phyloP scores from a whole-genome alignment of 2,888 invertebrate species.

The Cephus spinipes region DNA sequence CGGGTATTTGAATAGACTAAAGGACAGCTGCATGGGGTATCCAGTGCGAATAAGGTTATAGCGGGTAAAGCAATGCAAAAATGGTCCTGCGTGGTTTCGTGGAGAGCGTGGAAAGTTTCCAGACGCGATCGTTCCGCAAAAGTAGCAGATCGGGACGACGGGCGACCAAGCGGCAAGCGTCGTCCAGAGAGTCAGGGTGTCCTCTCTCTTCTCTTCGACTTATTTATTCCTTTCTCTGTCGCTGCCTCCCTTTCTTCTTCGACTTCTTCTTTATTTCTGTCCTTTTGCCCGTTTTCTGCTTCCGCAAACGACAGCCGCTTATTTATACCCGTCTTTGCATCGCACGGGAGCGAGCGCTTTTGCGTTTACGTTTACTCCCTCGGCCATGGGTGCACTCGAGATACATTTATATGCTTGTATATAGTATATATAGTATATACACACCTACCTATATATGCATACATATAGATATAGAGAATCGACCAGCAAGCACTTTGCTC shows the following conservation, averaged over 20 bases:
- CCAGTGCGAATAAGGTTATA: not conserved
- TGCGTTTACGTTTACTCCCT: slow-evolving; percentile 36
- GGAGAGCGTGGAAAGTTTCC: slow-evolving; percentile 23
- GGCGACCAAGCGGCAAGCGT: slow-evolving; percentile 31
- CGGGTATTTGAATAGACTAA: not conserved
- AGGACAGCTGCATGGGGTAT: not conserved
- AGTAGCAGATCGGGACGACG: slow-evolving; percentile 43
- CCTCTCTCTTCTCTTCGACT: slow-evolving; percentile 43
- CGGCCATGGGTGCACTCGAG: slow-evolving; percentile 22
- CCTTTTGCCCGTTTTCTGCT: slow-evolving; percentile 65
- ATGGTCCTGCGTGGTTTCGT: not conserved
- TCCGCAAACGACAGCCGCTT: slow-evolving; percentile 67
- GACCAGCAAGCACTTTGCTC: slow-evolving; percentile 36
- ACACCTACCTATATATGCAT: slow-evolving; percentile 8
- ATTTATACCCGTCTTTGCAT: slow-evolving; percentile 67
- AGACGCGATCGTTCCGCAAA: slow-evolving; percentile 27
- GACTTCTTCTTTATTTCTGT: slow-evolving; percentile 58
- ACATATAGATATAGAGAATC: slow-evolving; percentile 6
- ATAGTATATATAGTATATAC: not conserved
- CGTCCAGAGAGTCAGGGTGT: slow-evolving; percentile 20
- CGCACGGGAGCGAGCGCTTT: slow-evolving; percentile 55
- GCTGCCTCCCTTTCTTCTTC: slow-evolving; percentile 51
- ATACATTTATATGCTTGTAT: not conserved
- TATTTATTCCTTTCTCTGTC: slow-evolving; percentile 63
- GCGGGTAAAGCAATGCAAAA: not conserved